phyloP scores from a whole-genome alignment of 2,797 vertebrate species.

The Okamejei kenojei region DNA sequence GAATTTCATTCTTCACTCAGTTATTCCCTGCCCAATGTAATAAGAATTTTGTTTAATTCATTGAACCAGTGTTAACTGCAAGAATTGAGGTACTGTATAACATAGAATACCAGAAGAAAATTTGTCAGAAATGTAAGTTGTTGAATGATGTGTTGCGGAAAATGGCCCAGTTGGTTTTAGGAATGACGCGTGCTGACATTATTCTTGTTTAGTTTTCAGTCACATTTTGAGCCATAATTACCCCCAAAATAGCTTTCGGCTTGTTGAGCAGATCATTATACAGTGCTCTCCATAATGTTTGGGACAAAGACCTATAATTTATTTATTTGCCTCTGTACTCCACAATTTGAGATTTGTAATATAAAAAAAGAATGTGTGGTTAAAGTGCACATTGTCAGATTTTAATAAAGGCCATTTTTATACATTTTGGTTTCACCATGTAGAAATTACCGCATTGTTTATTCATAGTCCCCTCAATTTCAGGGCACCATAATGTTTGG shows the following conservation, averaged over 20 bases:
- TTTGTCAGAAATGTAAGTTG: neutral
- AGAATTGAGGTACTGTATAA: neutral
- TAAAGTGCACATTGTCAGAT: no score
- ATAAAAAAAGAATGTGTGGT: no score
- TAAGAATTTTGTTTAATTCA: neutral
- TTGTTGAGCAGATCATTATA: neutral
- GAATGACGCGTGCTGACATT: neutral
- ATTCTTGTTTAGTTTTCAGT: neutral
- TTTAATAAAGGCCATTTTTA: no score
- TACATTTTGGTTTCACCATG: no score
- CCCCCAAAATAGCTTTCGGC: neutral
- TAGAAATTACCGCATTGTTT: no score
- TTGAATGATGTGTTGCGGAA: neutral
- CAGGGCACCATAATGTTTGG: no score
- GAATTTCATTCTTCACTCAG: neutral
- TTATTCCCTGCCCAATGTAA: neutral
- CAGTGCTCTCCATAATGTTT: no score
- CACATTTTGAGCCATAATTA: neutral
- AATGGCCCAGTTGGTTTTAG: neutral
- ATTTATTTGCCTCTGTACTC: no score
- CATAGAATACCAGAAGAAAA: neutral
- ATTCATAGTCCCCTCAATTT: no score
- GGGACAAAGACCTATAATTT: no score
- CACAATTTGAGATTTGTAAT: no score
- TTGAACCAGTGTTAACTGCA: neutral